Percentiles rank a stretch among this genome's conserved stretches.
Conservation (phyloP, 1,140 invertebrate species). For the Temnothorax longispinosus region DNA sequence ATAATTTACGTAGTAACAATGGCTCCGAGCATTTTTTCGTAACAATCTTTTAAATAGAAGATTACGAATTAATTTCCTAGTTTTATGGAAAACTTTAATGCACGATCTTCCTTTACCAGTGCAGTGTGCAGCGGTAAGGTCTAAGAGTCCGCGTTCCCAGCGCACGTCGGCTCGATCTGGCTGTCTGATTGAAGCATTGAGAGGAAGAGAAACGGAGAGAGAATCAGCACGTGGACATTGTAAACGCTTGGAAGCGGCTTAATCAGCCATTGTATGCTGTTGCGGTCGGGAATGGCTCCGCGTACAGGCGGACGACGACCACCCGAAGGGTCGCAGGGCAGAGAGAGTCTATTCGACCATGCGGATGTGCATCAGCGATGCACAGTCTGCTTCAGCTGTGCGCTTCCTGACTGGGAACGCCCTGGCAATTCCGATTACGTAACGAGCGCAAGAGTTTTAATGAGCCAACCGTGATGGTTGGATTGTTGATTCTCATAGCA, state of each 20-base stretch:
- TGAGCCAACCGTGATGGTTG: slow-evolving; percentile 1
- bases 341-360: slow-evolving; percentile 47
- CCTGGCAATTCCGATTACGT: slow-evolving; percentile 51
- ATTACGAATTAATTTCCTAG: background rate
- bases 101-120: background rate
- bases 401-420: slow-evolving; percentile 28
- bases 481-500: background rate
- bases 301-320: slow-evolving; percentile 31
- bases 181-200: slow-evolving; percentile 77
- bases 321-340: slow-evolving; percentile 37
- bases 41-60: background rate
- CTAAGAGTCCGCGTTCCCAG: background rate
- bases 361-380: slow-evolving; percentile 28
- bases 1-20: background rate
- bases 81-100: background rate
- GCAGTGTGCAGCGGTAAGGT: background rate
- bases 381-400: slow-evolving; percentile 57
- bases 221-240: slow-evolving; percentile 75
- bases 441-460: slow-evolving; percentile 50
- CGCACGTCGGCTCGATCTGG: background rate
- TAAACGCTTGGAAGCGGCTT: slow-evolving; percentile 81
- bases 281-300: slow-evolving; percentile 51
- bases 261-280: slow-evolving; percentile 79
- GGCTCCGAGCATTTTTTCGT: background rate
- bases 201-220: slow-evolving; percentile 27